Evolutionary conservation across 1,140 invertebrate genomes (phyloP), one percentile per base, ranked within the genome.

Genomic region (Drosophila repletoides): DNA sequence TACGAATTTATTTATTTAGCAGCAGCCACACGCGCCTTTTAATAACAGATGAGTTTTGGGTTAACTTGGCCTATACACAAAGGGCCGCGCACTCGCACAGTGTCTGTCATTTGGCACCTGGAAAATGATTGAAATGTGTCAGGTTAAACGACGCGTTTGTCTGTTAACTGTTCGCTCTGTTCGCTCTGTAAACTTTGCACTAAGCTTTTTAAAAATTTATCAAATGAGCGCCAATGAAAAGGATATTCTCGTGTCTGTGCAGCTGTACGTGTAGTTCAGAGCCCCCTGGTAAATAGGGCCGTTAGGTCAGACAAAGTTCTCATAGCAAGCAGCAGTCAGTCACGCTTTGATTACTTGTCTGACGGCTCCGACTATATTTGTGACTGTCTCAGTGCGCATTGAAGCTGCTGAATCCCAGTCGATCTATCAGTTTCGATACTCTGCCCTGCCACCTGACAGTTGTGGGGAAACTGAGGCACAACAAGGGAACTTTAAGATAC

Each of bases 321-420:
- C 40, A 52, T 15, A 24, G 46, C 38, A 9, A 26, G 43, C 56
- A 51, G 36, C 49, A 70, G 73, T 75, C 49, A 70, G 73, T 75
- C 72, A 76, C 73, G 73, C 66, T 76, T 76, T 71, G 73, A 76
- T 76, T 74, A 60, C 60, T 66, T 70, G 53, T 41, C 52, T 10
- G 2, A 15, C 43, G 6, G 17, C 15, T 14, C 28, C 29, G 56
- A 31, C 19, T n/a, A n/a, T 46, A 19, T 45, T 53, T 61, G 56
- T 33, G 41, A 43, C 49, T 68, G 28, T 22, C 48, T 29, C 38
- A 38, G 9, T 45, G 40, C 31, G 26, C 60, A 55, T 36, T 36
- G 33, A 55, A 49, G 34, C 49, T 51, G 36, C 40, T 64, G 15
- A 48, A 41, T 19, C 38, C 10, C 45, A 31, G 40, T 34, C 17